These are phyloP conservation scores for Drosophila virilis DNA, from an alignment of 1,140 invertebrate genomes.

Conservation along the genomic window DNA sequence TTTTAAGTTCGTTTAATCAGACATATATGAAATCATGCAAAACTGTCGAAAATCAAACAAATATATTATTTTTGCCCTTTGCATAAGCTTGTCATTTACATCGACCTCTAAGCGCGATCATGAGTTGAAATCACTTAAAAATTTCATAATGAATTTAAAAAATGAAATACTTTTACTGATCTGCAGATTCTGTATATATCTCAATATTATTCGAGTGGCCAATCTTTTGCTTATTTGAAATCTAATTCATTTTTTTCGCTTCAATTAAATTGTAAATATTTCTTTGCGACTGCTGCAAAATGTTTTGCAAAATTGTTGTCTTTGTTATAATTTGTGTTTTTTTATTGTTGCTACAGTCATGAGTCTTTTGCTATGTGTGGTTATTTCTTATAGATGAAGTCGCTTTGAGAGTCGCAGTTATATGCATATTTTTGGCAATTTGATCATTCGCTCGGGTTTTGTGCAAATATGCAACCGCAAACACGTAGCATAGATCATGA, in stretches of 20 bases:
- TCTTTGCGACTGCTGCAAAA: slow-evolving; percentile 59
- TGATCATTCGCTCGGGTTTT: slow-evolving; percentile 49
- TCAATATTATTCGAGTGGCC: not conserved
- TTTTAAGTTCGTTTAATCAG: slow-evolving; percentile 7
- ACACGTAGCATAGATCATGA: slow-evolving; percentile 51
- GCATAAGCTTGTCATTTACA: not conserved
- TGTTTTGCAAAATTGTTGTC: slow-evolving; percentile 39
- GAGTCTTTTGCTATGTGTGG: slow-evolving; percentile 42
- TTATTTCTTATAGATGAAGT: slow-evolving; percentile 52
- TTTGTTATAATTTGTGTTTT: slow-evolving; percentile 26
- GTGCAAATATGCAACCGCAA: slow-evolving; percentile 59
- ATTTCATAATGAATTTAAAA: not conserved
- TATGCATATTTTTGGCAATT: slow-evolving; percentile 55
- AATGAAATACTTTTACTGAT: not conserved
- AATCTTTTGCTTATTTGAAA: not conserved
- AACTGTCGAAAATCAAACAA: not conserved
- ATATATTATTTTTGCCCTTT: slow-evolving; percentile 8
- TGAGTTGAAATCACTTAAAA: not conserved
- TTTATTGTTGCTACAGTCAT: slow-evolving; percentile 39
- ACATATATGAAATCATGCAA: not conserved
- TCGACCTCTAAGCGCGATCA: not conserved
- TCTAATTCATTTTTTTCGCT: not conserved
- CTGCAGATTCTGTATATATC: not conserved
- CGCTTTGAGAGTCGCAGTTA: slow-evolving; percentile 32
- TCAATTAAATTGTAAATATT: slow-evolving; percentile 1